Evolutionary conservation across 2,888 invertebrate genomes (phyloP).

Genomic region (Rhogogaster chlorosoma): DNA sequence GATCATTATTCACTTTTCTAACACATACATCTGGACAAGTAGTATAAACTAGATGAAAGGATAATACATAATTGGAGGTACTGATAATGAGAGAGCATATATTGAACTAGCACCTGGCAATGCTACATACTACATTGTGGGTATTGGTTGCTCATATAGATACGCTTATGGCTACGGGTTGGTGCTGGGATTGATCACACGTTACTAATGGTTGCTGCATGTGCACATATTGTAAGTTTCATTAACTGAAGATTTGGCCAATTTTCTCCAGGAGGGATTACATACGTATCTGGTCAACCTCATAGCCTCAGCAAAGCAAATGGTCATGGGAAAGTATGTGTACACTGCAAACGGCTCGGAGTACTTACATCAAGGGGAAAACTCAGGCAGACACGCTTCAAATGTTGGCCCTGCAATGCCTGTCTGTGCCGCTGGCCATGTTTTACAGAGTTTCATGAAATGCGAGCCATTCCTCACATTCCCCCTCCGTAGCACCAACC

Average conservation of each 20-base stretch:
- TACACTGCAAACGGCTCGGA: slow-evolving; percentile 77
- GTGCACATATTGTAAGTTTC: slow-evolving; percentile 71
- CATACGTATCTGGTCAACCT: slow-evolving; percentile 77
- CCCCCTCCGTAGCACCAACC: slow-evolving; percentile 77
- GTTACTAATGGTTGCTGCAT: slow-evolving; percentile 76
- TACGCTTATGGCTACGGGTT: slow-evolving; percentile 75
- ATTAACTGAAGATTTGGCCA: slow-evolving; percentile 75
- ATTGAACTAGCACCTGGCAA: slow-evolving; percentile 75
- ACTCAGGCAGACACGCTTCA: slow-evolving; percentile 77
- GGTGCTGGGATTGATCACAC: slow-evolving; percentile 75
- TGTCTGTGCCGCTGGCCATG: slow-evolving; percentile 77
- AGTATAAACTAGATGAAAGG: slow-evolving; percentile 1
- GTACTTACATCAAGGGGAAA: slow-evolving; percentile 77
- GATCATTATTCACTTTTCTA: slow-evolving; percentile 16
- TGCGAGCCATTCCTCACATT: slow-evolving; percentile 75
- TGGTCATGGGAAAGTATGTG: slow-evolving; percentile 78
- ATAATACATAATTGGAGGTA: slow-evolving; percentile 35
- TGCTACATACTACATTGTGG: slow-evolving; percentile 71
- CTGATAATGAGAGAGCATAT: slow-evolving; percentile 61
- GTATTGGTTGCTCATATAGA: slow-evolving; percentile 73
- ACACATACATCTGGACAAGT: slow-evolving; percentile 12
- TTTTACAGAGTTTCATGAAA: slow-evolving; percentile 77
- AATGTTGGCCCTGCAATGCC: slow-evolving; percentile 77
- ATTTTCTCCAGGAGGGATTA: slow-evolving; percentile 77
- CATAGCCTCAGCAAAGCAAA: slow-evolving; percentile 78